Evolutionary conservation across 2,113 vertebrate species (phyloP).

Genomic region (Urocolius indicus): DNA sequence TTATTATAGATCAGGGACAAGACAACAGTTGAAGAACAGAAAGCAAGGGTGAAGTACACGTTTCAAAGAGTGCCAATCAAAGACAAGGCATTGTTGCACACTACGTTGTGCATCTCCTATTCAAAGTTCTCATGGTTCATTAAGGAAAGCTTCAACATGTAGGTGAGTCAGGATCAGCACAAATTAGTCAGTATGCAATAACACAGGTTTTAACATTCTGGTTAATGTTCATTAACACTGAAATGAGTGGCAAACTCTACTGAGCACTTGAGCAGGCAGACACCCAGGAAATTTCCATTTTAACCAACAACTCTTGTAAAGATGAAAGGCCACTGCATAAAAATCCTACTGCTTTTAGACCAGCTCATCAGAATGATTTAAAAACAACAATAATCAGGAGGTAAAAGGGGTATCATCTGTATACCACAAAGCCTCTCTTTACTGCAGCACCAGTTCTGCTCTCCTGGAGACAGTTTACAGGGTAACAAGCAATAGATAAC

Average conservation of each 20-base stretch:
- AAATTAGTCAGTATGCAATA: background rate
- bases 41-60: background rate
- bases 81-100: background rate
- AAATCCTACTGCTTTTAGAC: background rate
- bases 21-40: background rate
- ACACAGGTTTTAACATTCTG: background rate
- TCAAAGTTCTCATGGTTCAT: background rate
- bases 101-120: background rate
- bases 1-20: background rate
- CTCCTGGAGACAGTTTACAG: background rate
- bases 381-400: background rate
- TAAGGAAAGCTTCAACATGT: background rate
- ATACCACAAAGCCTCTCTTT: background rate
- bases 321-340: background rate
- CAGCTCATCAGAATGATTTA: background rate
- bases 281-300: background rate
- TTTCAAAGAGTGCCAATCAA: background rate
- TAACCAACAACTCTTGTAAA: background rate
- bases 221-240: background rate
- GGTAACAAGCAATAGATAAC: slow-evolving; percentile 11
- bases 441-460: background rate
- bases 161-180: background rate
- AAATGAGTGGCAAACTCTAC: background rate
- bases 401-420: background rate
- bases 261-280: background rate